Evolutionary conservation across 2,888 invertebrate genomes (phyloP).

Genomic region (Aspidiotus destructor): DNA sequence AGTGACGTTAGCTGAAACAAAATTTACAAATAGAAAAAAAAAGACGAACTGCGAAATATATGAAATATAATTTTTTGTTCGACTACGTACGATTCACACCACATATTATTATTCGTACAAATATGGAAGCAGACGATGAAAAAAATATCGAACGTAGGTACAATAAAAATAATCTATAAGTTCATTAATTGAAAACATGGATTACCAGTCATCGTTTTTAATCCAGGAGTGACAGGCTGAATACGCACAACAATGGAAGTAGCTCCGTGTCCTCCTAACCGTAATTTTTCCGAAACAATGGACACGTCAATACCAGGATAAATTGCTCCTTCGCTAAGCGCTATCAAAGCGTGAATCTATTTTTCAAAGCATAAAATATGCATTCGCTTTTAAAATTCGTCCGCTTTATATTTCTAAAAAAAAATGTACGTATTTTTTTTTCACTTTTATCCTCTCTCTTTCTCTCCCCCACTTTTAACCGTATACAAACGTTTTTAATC

Average conservation of each 20-base stretch:
- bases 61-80: neutral
- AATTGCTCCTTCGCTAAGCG: constrained; percentile 55
- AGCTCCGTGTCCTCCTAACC: constrained; percentile 56
- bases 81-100: neutral
- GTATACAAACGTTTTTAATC: too few species aligned
- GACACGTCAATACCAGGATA: constrained; percentile 56
- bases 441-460: too few species aligned
- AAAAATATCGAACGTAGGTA: neutral
- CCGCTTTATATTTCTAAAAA: too few species aligned
- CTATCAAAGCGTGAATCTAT: constrained; percentile 55
- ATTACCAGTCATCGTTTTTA: constrained; percentile 57
- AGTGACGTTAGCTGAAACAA: constrained; percentile 54
- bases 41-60: neutral
- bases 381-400: too few species aligned
- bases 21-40: neutral
- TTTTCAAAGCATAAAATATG: constrained; percentile 35
- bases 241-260: constrained; percentile 56
- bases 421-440: too few species aligned
- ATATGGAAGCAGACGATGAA: neutral
- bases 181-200: constrained; percentile 5
- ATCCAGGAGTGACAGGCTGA: constrained; percentile 53
- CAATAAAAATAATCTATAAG: neutral
- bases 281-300: constrained; percentile 54
- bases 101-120: neutral
- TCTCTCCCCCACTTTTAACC: too few species aligned